Evolutionary conservation across 2,888 invertebrate genomes (phyloP).

Genomic region (Chrysolina oricalcia): DNA sequence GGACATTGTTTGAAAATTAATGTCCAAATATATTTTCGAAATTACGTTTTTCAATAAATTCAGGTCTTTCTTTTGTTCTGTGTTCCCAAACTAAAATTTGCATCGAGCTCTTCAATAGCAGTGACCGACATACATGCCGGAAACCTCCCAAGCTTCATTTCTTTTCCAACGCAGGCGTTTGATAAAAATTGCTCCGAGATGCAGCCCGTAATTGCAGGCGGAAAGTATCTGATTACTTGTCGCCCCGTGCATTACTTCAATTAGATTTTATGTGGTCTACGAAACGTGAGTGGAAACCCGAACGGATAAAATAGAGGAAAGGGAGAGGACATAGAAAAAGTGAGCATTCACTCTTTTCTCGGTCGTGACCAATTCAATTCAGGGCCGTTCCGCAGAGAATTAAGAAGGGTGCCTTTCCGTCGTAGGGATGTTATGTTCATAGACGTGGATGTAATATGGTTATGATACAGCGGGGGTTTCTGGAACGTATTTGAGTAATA

Average conservation of each 20-base stretch:
- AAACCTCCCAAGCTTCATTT: not conserved
- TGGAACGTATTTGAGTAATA: too few relatives aligned
- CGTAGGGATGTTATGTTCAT: not conserved
- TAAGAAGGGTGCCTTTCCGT: not conserved
- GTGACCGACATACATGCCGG: not conserved
- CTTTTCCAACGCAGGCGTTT: not conserved
- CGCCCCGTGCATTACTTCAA: slow-evolving; percentile 63
- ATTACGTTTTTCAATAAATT: too few relatives aligned
- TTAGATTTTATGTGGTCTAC: slow-evolving; percentile 63
- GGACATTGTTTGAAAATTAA: too few relatives aligned
- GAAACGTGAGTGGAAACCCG: slow-evolving; percentile 60
- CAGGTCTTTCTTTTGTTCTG: too few relatives aligned
- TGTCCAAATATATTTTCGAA: too few relatives aligned
- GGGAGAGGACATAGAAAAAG: slow-evolving; percentile 26
- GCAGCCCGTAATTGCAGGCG: slow-evolving; percentile 52
- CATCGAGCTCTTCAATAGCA: too few relatives aligned
- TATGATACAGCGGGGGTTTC: too few relatives aligned
- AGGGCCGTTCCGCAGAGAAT: not conserved
- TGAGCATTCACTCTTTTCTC: slow-evolving; percentile 26
- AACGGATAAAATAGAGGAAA: slow-evolving; percentile 24
- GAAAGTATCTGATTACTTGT: slow-evolving; percentile 60
- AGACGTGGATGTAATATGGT: too few relatives aligned
- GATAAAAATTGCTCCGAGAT: slow-evolving; percentile 21
- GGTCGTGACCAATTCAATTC: slow-evolving; percentile 17
- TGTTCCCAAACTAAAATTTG: too few relatives aligned